These are phyloP conservation scores for cat (Felis catus) DNA, from an alignment of 2,113 vertebrate genomes.

Conservation along the genomic window F.catus_Fca126_mat1.0 CM031419.1:63461001-63461500, in stretches of 20 bases:
- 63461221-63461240: background rate
- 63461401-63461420: background rate
- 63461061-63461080: background rate
- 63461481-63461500: background rate
- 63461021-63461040: background rate
- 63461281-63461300: background rate
- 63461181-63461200: background rate
- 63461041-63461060: background rate
- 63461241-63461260: background rate
- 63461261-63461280: background rate
- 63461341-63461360: background rate
- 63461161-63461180: background rate
- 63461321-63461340: background rate
- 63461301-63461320: background rate
- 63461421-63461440: background rate
- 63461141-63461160: background rate
- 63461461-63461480: background rate
- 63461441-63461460: background rate
- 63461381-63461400: background rate
- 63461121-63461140: background rate
- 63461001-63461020: conserved; percentile 30
- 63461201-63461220: background rate
- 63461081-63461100: background rate
- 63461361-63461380: background rate
- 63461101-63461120: background rate